A percentile compares a stretch with the other conserved stretches of the same genome.
Conservation (phyloP, 2,113 vertebrate genomes). For the Uria lomvia region DNA sequence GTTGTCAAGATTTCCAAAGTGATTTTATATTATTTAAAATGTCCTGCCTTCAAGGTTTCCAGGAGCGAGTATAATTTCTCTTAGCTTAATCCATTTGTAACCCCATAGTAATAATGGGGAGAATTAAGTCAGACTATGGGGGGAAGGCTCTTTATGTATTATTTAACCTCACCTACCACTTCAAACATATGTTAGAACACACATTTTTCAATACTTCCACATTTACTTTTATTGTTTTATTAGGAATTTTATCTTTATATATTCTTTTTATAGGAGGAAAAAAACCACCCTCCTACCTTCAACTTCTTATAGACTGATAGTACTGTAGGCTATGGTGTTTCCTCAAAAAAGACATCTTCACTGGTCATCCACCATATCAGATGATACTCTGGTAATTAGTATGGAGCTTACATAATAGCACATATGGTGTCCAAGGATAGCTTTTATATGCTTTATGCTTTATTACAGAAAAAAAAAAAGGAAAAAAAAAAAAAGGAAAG, state of each 20-base stretch:
- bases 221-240: neutral
- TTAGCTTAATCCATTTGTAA: neutral
- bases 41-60: neutral
- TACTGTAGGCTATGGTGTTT: neutral
- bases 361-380: neutral
- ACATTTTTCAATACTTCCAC: neutral
- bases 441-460: neutral
- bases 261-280: neutral
- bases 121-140: neutral
- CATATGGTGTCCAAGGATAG: neutral
- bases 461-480: neutral
- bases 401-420: neutral
- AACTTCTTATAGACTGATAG: accelerated
- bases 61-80: neutral
- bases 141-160: neutral
- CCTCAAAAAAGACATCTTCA: neutral
- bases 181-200: neutral
- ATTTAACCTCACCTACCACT: neutral
- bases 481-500: too few species aligned
- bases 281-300: neutral
- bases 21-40: neutral
- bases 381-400: neutral
- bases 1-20: neutral
- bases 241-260: neutral
- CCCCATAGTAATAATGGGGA: neutral